Percentiles rank a stretch among this genome's conserved stretches.
These are phyloP conservation scores for Pantherophis guttatus DNA, from an alignment of 2,113 vertebrate genomes.

Conservation along the genomic window DNA sequence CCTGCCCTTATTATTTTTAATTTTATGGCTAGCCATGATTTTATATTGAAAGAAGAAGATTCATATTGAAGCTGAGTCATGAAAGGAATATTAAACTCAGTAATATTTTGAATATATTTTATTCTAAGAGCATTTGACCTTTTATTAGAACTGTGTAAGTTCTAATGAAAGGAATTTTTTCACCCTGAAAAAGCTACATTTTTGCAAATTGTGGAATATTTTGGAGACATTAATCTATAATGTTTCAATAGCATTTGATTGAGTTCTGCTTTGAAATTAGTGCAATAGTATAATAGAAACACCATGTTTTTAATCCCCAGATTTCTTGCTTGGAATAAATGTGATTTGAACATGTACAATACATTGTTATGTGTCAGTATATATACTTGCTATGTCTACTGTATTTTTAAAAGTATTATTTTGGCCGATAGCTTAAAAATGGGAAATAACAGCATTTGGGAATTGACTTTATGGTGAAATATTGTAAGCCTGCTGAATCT, in stretches of 20 bases:
- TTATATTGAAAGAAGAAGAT: rapidly evolving
- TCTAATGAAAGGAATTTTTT: background rate
- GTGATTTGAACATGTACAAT: background rate
- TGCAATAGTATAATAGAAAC: background rate
- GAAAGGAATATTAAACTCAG: background rate
- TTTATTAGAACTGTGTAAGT: background rate
- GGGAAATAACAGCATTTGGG: slow-evolving; percentile 24
- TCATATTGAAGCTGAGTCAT: background rate
- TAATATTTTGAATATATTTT: background rate
- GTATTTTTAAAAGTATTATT: background rate
- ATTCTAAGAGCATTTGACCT: background rate
- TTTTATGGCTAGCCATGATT: background rate
- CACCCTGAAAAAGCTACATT: background rate
- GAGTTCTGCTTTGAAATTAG: background rate
- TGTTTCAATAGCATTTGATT: background rate
- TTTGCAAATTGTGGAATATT: background rate
- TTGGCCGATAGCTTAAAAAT: background rate
- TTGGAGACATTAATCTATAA: rapidly evolving
- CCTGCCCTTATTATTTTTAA: background rate
- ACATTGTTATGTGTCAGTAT: background rate
- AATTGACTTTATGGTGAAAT: background rate
- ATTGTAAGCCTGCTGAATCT: background rate
- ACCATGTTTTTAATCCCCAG: background rate
- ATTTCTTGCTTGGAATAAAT: background rate
- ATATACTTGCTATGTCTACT: background rate